phyloP scores from a whole-genome alignment of 2,797 vertebrate genomes.

The Hypotaenidia okinawae region DNA sequence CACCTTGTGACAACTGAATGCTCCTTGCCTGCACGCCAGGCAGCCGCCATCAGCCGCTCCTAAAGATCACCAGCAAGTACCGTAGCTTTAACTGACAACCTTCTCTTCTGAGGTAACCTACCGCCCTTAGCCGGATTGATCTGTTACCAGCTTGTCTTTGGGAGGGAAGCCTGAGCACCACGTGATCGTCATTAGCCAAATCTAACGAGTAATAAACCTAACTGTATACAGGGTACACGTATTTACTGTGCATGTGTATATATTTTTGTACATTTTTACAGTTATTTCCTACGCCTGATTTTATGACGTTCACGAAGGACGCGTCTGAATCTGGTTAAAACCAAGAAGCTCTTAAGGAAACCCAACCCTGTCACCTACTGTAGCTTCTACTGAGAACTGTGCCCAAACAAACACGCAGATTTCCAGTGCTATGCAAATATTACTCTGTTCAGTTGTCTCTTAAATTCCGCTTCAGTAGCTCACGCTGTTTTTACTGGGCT shows the following conservation, averaged over 20 bases:
- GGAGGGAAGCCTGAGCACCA: neutral
- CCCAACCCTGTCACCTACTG: neutral
- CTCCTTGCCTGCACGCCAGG: neutral
- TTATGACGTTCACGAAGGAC: neutral
- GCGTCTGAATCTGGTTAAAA: constrained; percentile 36
- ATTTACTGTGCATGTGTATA: constrained; percentile 61
- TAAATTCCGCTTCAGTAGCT: constrained; percentile 9
- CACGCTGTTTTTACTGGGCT: constrained; percentile 17
- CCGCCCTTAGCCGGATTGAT: neutral
- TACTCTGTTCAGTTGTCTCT: constrained; percentile 33
- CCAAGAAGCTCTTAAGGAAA: neutral
- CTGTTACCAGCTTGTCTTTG: neutral
- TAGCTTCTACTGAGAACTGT: constrained; percentile 14
- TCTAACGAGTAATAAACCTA: neutral
- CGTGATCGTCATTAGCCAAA: constrained; percentile 13
- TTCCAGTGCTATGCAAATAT: constrained; percentile 42
- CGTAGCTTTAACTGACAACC: constrained; percentile 32
- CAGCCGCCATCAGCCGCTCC: neutral
- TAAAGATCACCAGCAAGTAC: constrained; percentile 44
- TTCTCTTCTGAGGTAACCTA: neutral
- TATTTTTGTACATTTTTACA: constrained; percentile 76
- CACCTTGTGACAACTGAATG: constrained; percentile 36
- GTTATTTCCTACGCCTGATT: constrained; percentile 70
- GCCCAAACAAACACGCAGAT: constrained; percentile 12
- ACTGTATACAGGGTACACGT: constrained; percentile 67